Evolutionary conservation across 2,113 vertebrate species (phyloP).

Genomic region (Psettodes erumei): DNA sequence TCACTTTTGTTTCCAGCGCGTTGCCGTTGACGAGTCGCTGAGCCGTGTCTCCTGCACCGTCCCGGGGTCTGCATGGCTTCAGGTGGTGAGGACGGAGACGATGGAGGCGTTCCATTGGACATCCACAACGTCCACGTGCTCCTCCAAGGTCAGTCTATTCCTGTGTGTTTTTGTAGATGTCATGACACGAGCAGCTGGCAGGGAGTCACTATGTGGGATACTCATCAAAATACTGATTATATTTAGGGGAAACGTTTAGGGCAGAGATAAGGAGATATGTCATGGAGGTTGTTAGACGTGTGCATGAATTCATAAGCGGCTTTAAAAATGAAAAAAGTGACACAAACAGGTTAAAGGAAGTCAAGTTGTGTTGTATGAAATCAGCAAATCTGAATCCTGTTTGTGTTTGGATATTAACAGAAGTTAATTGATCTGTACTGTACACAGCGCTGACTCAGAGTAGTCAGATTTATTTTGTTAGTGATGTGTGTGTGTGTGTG

Average conservation of each 20-base stretch:
- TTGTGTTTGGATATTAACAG: too few relatives aligned
- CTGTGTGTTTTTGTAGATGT: slow-evolving; percentile 16
- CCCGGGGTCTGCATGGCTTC: slow-evolving; percentile 72
- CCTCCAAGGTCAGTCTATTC: slow-evolving; percentile 79
- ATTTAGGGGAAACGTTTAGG: background rate
- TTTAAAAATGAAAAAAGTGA: too few relatives aligned
- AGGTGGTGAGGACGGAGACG: slow-evolving; percentile 49
- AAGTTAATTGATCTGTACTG: too few relatives aligned
- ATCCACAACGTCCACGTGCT: slow-evolving; percentile 79
- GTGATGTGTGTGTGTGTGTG: too few relatives aligned
- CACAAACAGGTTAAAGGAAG: too few relatives aligned
- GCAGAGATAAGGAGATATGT: background rate
- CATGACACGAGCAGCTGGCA: slow-evolving; percentile 24
- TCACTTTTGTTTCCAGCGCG: background rate
- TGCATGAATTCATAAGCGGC: too few relatives aligned
- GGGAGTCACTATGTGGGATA: background rate
- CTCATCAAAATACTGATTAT: background rate
- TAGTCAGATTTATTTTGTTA: too few relatives aligned
- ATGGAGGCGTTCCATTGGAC: slow-evolving; percentile 68
- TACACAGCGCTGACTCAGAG: too few relatives aligned
- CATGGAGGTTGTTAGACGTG: too few relatives aligned
- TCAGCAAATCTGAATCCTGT: too few relatives aligned
- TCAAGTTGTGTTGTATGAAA: too few relatives aligned
- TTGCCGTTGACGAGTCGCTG: background rate
- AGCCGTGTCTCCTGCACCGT: background rate